Base-by-base conservation (phyloP, 2,797 vertebrate genomes). In the Acanthurus lineatus region DNA sequence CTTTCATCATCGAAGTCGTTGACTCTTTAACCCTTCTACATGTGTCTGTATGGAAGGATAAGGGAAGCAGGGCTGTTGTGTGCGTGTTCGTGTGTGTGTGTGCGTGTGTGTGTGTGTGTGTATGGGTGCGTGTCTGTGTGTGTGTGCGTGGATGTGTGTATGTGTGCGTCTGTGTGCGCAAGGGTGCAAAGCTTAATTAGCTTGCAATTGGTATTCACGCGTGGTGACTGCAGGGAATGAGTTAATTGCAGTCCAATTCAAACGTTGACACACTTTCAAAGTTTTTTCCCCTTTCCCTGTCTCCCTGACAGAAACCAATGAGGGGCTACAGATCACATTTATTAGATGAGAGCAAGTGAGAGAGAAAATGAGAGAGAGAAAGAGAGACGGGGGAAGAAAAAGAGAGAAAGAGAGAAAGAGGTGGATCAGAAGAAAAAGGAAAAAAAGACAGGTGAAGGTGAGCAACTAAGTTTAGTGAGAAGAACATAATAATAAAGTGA, bases 201-300 rank as follows among this genome's bases (percentile, higher is more conserved):
- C 92, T 94, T 93, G 91, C 92, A 90, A 94, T 92, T 93, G 91
- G 93, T 93, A 94, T 93, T 93, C 91, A 93, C 85, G 84, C 89
- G 68, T 82, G 87, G 92, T 96, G 94, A 94, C 95, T 95, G 92
- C 87, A 89, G 94, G 95, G 94, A 95, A 95, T 91, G 90, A 95
- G 94, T 94, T 95, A 96, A 96, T 95, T 95, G 95, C 93, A 89
- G 91, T 93, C 91, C 93, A 93, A 95, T 95, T 95, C 94, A 94
- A 95, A 95, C 93, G 89, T 92, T 94, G 90, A 92, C 92, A 95
- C 88, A 94, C 91, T 94, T 95, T 94, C 86, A 94, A 95, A 94
- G 92, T 93, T 93, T 91, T 87, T 75, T 60, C 89, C 85, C 84
- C 73, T 85, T 71, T 88, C 85, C 71, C 84, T 66, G 76, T 85